Evolutionary conservation across 2,888 invertebrate genomes (phyloP).

Genomic region (Coleophora flavipennella): DNA sequence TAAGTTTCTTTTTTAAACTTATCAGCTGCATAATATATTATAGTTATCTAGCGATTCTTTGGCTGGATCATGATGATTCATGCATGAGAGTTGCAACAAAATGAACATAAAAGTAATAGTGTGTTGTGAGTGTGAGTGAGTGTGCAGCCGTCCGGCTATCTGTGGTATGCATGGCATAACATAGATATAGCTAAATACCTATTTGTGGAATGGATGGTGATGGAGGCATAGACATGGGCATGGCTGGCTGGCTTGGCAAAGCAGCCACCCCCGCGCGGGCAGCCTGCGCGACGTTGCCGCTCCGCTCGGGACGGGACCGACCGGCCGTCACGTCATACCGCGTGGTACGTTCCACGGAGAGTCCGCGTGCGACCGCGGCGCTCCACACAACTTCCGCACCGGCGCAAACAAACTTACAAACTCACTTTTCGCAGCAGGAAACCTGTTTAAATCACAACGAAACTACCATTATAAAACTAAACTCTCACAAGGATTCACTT

Average conservation of each 20-base stretch:
- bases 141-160: no score
- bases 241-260: slow-evolving; percentile 2
- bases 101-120: no score
- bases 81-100: no score
- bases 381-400: slow-evolving; percentile 28
- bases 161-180: no score
- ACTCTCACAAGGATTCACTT: slow-evolving; percentile 29
- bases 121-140: no score
- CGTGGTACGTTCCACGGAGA: slow-evolving; percentile 43
- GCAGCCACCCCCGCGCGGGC: slow-evolving; percentile 34
- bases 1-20: no score
- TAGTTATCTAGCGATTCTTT: no score
- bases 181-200: no score
- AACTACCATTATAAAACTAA: slow-evolving; percentile 30
- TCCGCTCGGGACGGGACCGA: slow-evolving; percentile 26
- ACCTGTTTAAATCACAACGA: slow-evolving; percentile 46
- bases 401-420: slow-evolving; percentile 49
- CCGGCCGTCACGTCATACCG: slow-evolving; percentile 32
- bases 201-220: no score
- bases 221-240: no score
- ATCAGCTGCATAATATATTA: no score
- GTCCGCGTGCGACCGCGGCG: slow-evolving; percentile 28
- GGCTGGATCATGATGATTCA: no score
- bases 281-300: slow-evolving; percentile 45
- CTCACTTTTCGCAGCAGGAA: slow-evolving; percentile 46